Conservation (phyloP, 2,888 invertebrate species). For the Amphimallon solstitiale region DNA sequence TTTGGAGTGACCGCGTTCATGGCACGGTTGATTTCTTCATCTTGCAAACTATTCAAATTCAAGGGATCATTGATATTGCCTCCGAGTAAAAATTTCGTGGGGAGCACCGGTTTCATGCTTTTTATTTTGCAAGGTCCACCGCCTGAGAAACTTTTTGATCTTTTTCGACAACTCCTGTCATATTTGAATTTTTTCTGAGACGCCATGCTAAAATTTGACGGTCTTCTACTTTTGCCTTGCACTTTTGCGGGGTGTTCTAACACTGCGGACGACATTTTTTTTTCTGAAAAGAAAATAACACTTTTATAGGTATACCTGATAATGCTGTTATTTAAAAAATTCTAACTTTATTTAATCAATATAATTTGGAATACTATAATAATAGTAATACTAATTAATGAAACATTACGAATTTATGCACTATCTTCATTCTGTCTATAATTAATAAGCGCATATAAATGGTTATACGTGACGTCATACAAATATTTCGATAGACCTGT, state of each 20-base stretch:
- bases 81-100: slow-evolving; percentile 92
- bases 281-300: slow-evolving; percentile 18
- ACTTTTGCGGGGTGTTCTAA: slow-evolving; percentile 61
- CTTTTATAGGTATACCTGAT: slow-evolving; percentile 2
- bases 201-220: slow-evolving; percentile 38
- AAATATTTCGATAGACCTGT: no score
- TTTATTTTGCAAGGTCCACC: slow-evolving; percentile 56
- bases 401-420: no score
- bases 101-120: slow-evolving; percentile 81
- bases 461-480: no score
- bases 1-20: slow-evolving; percentile 93
- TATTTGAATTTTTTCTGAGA: slow-evolving; percentile 57
- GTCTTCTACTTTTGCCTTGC: slow-evolving; percentile 47
- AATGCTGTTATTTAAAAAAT: no score
- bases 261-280: slow-evolving; percentile 63
- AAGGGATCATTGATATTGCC: slow-evolving; percentile 96
- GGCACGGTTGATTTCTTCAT: slow-evolving; percentile 79
- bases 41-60: slow-evolving; percentile 90
- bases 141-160: slow-evolving; percentile 74
- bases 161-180: slow-evolving; percentile 70
- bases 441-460: no score
- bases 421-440: no score
- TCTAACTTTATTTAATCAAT: neutral
- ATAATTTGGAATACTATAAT: no score
- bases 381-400: no score